These are phyloP conservation scores for Ophion slaviceki DNA, from an alignment of 2,888 invertebrate species.

Conservation along the genomic window DNA sequence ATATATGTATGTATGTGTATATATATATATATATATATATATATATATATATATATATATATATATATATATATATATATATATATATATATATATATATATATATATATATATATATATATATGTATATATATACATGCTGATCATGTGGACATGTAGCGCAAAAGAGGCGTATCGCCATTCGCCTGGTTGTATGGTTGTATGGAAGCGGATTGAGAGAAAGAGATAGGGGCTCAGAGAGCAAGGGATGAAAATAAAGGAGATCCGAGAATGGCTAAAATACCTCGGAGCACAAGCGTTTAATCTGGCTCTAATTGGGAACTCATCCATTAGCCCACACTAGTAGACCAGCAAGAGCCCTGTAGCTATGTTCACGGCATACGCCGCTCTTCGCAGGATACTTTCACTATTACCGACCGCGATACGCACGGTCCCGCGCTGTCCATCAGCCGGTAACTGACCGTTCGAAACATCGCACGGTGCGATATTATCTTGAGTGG, in stretches of 20 bases:
- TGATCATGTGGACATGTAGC: neutral
- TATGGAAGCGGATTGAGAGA: neutral
- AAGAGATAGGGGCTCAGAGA: slow-evolving; percentile 67
- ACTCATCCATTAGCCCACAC: slow-evolving; percentile 76
- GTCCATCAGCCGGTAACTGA: too few species aligned
- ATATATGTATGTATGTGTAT: too few species aligned
- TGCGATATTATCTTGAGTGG: too few species aligned
- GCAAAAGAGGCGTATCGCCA: slow-evolving; percentile 39
- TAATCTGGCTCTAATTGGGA: slow-evolving; percentile 88
- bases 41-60: neutral
- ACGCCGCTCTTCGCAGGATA: too few species aligned
- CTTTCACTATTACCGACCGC: too few species aligned
- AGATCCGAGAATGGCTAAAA: slow-evolving; percentile 76
- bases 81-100: too few species aligned
- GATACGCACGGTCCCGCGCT: too few species aligned
- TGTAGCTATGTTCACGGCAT: neutral
- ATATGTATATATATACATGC: neutral
- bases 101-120: too few species aligned
- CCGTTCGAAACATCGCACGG: too few species aligned
- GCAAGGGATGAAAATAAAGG: slow-evolving; percentile 69
- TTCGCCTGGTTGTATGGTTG: slow-evolving; percentile 45
- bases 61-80: neutral
- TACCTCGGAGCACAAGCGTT: slow-evolving; percentile 87
- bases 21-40: too few species aligned
- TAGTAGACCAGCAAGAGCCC: neutral